Conservation (phyloP, 1,140 invertebrate genomes). For the Drosophila ananassae region DNA sequence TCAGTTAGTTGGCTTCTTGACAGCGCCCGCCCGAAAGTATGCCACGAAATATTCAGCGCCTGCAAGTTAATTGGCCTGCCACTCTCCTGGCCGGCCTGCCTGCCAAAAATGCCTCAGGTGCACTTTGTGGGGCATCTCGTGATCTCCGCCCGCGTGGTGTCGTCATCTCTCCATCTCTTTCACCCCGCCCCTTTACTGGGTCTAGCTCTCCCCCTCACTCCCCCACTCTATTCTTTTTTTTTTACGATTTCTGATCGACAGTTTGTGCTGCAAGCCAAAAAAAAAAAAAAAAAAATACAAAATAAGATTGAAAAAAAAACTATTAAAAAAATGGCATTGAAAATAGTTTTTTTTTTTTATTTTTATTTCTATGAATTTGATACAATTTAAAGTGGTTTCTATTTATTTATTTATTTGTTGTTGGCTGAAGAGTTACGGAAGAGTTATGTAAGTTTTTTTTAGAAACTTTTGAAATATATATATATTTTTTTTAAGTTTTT, state of each 20-base stretch:
- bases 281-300: slow-evolving; percentile 36
- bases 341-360: slow-evolving; percentile 2
- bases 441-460: background rate
- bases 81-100: slow-evolving; percentile 20
- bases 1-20: slow-evolving; percentile 5
- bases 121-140: slow-evolving; percentile 59
- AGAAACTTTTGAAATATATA: background rate
- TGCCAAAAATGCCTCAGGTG: slow-evolving; percentile 50
- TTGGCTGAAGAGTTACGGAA: no score
- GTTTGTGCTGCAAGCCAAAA: slow-evolving; percentile 29
- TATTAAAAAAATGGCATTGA: slow-evolving; percentile 6
- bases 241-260: slow-evolving; percentile 37
- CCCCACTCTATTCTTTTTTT: background rate
- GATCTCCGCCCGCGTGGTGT: slow-evolving; percentile 63
- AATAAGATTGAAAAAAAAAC: slow-evolving; percentile 30
- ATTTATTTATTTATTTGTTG: background rate
- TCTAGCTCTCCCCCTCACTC: background rate
- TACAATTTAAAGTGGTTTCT: background rate
- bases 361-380: background rate
- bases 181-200: background rate
- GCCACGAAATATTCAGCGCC: slow-evolving; percentile 17
- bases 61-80: slow-evolving; percentile 3
- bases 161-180: slow-evolving; percentile 31
- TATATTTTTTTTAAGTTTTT: no score
- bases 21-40: slow-evolving; percentile 64